These are phyloP conservation scores for Nymphalis io DNA, from an alignment of 1,140 invertebrate genomes.

Conservation along the genomic window DNA sequence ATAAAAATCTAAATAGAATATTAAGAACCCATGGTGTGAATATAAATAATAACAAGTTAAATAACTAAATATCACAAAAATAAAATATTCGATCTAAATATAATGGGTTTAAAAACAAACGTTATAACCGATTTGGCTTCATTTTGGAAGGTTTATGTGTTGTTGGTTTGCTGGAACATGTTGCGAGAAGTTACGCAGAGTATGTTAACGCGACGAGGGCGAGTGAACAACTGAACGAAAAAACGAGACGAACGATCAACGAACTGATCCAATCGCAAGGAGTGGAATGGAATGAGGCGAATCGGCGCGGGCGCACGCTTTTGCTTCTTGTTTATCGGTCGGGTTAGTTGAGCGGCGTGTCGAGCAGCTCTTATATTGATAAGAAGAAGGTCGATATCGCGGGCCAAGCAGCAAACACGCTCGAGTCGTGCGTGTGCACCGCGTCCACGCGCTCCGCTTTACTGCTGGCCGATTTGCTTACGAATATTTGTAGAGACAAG, in stretches of 20 bases:
- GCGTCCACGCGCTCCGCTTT: slow-evolving; percentile 43
- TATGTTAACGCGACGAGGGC: slow-evolving; percentile 68
- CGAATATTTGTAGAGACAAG: slow-evolving; percentile 64
- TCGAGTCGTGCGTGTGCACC: slow-evolving; percentile 39
- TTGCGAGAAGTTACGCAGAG: slow-evolving; percentile 64
- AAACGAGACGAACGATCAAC: slow-evolving; percentile 68
- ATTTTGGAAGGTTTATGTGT: slow-evolving; percentile 79
- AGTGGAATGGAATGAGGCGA: slow-evolving; percentile 73
- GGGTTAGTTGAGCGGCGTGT: slow-evolving; percentile 47
- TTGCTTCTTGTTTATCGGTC: slow-evolving; percentile 75
- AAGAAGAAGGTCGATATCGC: slow-evolving; percentile 69
- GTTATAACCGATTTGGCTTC: slow-evolving; percentile 80
- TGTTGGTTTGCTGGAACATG: slow-evolving; percentile 76
- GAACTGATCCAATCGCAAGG: slow-evolving; percentile 66
- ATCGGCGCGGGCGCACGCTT: slow-evolving; percentile 77
- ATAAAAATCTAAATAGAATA: slow-evolving; percentile 66
- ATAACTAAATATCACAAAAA: slow-evolving; percentile 79
- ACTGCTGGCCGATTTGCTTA: slow-evolving; percentile 46
- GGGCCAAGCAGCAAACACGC: slow-evolving; percentile 39
- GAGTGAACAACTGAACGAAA: slow-evolving; percentile 74
- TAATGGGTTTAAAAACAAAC: slow-evolving; percentile 72
- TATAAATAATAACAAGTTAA: slow-evolving; percentile 75
- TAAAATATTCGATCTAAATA: slow-evolving; percentile 77
- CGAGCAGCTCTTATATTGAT: slow-evolving; percentile 70
- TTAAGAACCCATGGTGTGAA: slow-evolving; percentile 67